These are phyloP conservation scores for Peribatodes rhomboidaria DNA, from an alignment of 2,888 invertebrate genomes.

Conservation along the genomic window DNA sequence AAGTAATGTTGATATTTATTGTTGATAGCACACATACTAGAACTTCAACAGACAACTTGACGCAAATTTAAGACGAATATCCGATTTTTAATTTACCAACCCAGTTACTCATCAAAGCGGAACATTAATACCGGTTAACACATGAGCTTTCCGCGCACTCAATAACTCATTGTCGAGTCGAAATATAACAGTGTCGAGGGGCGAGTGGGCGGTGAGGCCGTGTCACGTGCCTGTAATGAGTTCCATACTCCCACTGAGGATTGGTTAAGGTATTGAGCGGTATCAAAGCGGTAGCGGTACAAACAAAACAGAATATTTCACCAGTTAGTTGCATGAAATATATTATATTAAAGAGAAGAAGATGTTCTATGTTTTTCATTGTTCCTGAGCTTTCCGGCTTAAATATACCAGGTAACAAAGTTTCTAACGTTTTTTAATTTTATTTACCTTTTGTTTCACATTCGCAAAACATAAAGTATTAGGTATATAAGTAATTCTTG, in stretches of 20 bases:
- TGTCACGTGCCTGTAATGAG: slow-evolving; percentile 86
- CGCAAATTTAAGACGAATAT: neutral
- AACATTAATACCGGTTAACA: slow-evolving; percentile 69
- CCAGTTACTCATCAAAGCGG: slow-evolving; percentile 55
- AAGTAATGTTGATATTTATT: too few species aligned
- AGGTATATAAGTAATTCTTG: too few species aligned
- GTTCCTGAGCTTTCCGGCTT: too few species aligned
- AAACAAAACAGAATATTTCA: neutral
- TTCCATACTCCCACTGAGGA: slow-evolving; percentile 57
- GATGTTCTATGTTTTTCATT: too few species aligned
- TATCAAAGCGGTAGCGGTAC: slow-evolving; percentile 1
- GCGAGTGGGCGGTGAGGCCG: slow-evolving; percentile 70
- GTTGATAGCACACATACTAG: too few species aligned
- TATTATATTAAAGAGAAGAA: too few species aligned
- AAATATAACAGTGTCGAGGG: slow-evolving; percentile 74
- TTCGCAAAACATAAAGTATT: too few species aligned
- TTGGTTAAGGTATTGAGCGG: slow-evolving; percentile 1
- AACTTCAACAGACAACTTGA: too few species aligned
- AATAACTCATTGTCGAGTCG: slow-evolving; percentile 84
- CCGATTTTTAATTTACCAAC: slow-evolving; percentile 44
- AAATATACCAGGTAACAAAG: too few species aligned
- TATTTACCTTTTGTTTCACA: too few species aligned
- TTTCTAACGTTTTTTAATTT: too few species aligned
- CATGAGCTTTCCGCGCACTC: slow-evolving; percentile 80
- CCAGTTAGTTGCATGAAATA: neutral